These are phyloP conservation scores for Laodelphax striatellus DNA, from an alignment of 1,140 invertebrate genomes.

Conservation along the genomic window DNA sequence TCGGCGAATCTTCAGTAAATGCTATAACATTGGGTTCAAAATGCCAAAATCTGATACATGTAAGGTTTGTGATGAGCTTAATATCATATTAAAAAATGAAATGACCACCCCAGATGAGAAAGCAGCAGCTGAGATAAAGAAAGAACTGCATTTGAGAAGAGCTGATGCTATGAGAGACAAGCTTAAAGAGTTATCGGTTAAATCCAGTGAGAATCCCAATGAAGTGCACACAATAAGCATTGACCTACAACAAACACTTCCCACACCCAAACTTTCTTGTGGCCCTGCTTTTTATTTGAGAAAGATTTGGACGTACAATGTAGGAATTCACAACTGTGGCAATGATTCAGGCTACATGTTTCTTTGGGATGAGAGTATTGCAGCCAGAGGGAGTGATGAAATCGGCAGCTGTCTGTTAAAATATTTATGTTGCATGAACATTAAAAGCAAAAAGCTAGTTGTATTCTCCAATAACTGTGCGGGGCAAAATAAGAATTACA, in stretches of 20 bases:
- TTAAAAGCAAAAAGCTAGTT: conserved; percentile 1
- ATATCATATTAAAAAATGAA: neutral
- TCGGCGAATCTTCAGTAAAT: conserved; percentile 11
- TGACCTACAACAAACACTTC: conserved; percentile 13
- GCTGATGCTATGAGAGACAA: neutral
- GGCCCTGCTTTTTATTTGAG: conserved; percentile 15
- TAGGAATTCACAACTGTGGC: conserved; percentile 18
- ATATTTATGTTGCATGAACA: conserved; percentile 4
- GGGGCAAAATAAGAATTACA: conserved; percentile 4
- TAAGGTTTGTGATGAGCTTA: conserved; percentile 10
- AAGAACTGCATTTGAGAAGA: conserved; percentile 6
- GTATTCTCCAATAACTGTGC: conserved; percentile 6
- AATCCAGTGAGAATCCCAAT: neutral
- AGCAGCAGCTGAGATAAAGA: neutral
- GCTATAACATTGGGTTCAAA: conserved; percentile 14
- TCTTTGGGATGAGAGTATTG: conserved; percentile 18
- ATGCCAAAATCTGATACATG: conserved; percentile 12
- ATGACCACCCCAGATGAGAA: conserved; percentile 1
- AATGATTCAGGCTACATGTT: conserved; percentile 16
- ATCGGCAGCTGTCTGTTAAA: conserved; percentile 6
- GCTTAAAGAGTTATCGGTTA: neutral
- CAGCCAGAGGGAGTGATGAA: conserved; percentile 11
- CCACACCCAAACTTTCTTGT: conserved; percentile 13
- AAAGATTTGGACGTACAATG: conserved; percentile 20
- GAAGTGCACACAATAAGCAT: conserved; percentile 3